Evolutionary conservation across 2,113 vertebrate genomes (phyloP).

Genomic region (Mormoops blainvillei): DNA sequence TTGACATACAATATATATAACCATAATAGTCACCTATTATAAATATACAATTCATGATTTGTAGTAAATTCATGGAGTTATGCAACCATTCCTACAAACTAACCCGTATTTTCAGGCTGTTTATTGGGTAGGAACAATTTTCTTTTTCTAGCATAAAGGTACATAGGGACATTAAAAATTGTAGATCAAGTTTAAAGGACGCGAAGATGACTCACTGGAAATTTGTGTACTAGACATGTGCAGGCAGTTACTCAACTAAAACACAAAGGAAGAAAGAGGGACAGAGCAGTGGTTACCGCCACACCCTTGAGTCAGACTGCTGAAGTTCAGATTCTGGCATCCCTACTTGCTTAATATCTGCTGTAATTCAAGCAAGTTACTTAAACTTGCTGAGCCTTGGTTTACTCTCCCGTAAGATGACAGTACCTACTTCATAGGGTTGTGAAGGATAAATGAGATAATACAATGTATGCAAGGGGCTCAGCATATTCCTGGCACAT

Average conservation of each 20-base stretch:
- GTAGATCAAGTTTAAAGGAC: background rate
- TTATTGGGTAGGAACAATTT: background rate
- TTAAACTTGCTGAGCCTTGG: background rate
- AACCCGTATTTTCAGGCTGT: background rate
- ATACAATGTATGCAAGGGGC: background rate
- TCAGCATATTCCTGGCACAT: background rate
- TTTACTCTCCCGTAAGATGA: background rate
- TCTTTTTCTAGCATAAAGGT: slow-evolving; percentile 36
- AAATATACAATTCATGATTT: background rate
- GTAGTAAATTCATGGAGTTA: background rate
- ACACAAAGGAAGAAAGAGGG: background rate
- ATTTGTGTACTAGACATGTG: background rate
- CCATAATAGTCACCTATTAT: background rate
- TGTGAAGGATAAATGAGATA: background rate
- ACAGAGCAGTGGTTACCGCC: background rate
- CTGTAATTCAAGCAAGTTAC: background rate
- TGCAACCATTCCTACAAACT: background rate
- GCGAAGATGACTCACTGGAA: slow-evolving; percentile 37
- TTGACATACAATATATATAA: background rate
- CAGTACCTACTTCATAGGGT: background rate
- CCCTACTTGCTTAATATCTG: background rate
- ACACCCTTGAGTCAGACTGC: background rate
- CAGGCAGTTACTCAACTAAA: background rate
- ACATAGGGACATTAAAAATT: background rate
- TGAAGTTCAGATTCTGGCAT: background rate